Conservation (phyloP, 2,888 invertebrate genomes). For the Crioceris asparagi region DNA sequence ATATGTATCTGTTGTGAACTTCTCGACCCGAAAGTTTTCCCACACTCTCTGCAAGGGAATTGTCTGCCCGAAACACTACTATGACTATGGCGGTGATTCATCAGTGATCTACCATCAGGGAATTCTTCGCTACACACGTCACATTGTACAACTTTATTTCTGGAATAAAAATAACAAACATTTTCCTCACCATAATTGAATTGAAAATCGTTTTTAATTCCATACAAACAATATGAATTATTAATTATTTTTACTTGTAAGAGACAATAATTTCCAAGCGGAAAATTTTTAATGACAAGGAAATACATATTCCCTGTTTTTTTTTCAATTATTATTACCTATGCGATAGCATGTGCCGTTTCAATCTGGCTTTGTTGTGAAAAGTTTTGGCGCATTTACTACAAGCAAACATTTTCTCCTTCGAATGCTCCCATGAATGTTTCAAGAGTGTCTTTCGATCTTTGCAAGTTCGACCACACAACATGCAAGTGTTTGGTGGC, state of each 20-base stretch:
- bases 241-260: too few species aligned
- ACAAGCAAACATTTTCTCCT: constrained; percentile 46
- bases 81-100: constrained; percentile 56
- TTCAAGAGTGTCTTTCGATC: constrained; percentile 55
- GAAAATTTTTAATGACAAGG: too few species aligned
- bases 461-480: constrained; percentile 59
- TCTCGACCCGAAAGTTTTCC: constrained; percentile 76
- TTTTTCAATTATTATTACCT: constrained; percentile 27
- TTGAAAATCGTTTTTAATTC: too few species aligned
- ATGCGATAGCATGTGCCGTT: constrained; percentile 60
- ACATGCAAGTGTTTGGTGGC: constrained; percentile 53
- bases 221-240: too few species aligned
- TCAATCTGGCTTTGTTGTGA: constrained; percentile 54
- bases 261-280: too few species aligned
- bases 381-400: constrained; percentile 60
- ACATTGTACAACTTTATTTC: constrained; percentile 56
- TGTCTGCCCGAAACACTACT: constrained; percentile 42
- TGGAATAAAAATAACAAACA: too few species aligned
- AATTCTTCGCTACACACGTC: constrained; percentile 62
- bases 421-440: constrained; percentile 59
- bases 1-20: constrained; percentile 81
- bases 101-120: constrained; percentile 56
- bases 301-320: too few species aligned
- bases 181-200: too few species aligned
- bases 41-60: constrained; percentile 74